These are phyloP conservation scores for Anabacerthia variegaticeps DNA, from an alignment of 2,797 vertebrate genomes.

Conservation along the genomic window DNA sequence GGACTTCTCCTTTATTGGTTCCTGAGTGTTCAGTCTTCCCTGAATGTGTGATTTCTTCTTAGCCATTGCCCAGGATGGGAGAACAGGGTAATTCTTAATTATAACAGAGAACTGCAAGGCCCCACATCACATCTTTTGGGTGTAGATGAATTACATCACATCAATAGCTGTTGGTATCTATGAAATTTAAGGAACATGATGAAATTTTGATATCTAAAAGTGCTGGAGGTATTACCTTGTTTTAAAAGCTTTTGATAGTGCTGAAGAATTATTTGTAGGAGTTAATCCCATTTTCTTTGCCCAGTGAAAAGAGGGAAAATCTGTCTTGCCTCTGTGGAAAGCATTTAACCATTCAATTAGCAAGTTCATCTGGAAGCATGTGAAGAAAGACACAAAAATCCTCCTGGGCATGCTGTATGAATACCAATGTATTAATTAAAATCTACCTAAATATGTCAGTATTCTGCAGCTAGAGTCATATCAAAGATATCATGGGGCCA, in stretches of 20 bases:
- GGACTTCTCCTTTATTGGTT: not conserved
- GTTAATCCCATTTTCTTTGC: not conserved
- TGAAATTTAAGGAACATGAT: not conserved
- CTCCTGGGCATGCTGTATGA: constrained; percentile 1
- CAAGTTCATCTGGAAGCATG: constrained; percentile 14
- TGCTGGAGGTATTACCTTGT: not conserved
- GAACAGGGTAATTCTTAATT: not conserved
- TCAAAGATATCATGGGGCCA: not conserved
- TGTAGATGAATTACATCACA: not conserved
- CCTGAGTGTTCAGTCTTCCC: not conserved
- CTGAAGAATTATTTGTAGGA: not conserved
- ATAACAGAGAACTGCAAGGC: not conserved
- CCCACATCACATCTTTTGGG: not conserved
- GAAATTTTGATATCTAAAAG: not conserved
- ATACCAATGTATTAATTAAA: constrained; percentile 50
- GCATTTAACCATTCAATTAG: constrained; percentile 49
- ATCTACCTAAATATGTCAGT: not conserved
- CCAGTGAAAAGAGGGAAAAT: not conserved
- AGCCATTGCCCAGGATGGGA: not conserved
- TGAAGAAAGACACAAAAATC: not conserved
- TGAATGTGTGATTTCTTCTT: not conserved
- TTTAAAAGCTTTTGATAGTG: not conserved
- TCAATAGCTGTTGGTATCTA: not conserved
- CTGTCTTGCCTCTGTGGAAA: not conserved
- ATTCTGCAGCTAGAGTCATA: not conserved